Conservation (phyloP, 2,888 invertebrate genomes). For the Hydriomena furcata region DNA sequence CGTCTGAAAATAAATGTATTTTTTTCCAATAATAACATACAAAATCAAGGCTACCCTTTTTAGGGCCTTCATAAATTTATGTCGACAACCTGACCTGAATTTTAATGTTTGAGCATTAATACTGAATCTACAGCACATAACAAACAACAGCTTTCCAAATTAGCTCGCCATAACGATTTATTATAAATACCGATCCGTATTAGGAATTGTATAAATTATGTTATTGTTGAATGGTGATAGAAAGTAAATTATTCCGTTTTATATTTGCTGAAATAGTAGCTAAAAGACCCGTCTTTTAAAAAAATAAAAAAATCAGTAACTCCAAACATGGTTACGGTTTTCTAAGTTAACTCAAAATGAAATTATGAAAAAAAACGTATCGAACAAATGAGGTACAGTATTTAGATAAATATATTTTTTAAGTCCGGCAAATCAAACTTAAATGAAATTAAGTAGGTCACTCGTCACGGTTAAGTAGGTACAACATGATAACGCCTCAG, state of each 20-base stretch:
- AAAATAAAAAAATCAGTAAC: no score
- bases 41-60: conserved; percentile 61
- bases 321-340: no score
- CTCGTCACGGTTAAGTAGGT: no score
- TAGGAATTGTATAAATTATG: conserved; percentile 11
- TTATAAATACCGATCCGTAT: conserved; percentile 22
- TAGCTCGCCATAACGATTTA: conserved; percentile 13
- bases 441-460: conserved; percentile 21
- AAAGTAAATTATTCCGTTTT: no score
- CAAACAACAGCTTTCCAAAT: conserved; percentile 61
- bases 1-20: neutral
- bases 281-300: no score
- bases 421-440: neutral
- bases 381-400: no score
- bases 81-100: conserved; percentile 77
- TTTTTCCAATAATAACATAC: conserved; percentile 19
- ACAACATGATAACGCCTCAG: conserved; percentile 47
- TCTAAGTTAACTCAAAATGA: no score
- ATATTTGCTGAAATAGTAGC: no score
- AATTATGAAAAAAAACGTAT: no score
- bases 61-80: conserved; percentile 74
- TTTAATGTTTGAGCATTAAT: conserved; percentile 74
- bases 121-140: conserved; percentile 60
- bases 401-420: no score
- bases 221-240: neutral